Conservation (phyloP, 2,888 invertebrate species). For the Muschampia plurimacula region DNA sequence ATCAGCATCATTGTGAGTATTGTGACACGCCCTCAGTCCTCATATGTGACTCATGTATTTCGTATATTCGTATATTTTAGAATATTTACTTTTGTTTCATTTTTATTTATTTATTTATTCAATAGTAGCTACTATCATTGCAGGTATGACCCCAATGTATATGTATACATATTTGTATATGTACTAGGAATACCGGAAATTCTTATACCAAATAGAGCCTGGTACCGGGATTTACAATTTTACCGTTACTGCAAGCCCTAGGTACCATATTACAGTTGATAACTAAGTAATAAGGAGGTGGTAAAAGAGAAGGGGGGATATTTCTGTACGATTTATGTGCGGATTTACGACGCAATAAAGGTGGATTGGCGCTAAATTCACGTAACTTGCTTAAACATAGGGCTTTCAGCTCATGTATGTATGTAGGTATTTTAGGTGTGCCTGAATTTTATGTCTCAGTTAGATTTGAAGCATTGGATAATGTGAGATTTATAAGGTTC, state of each 20-base stretch:
- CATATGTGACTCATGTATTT: too few relatives aligned
- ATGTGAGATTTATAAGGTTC: neutral
- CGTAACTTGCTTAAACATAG: conserved; percentile 15
- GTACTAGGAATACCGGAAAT: too few relatives aligned
- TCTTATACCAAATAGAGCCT: too few relatives aligned
- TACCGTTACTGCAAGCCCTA: neutral
- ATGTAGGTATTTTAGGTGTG: neutral
- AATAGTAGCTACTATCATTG: too few relatives aligned
- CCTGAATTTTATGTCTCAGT: conserved; percentile 18
- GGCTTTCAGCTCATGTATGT: conserved; percentile 5
- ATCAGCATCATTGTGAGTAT: too few relatives aligned
- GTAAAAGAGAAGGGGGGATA: neutral
- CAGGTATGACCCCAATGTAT: too few relatives aligned
- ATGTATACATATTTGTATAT: too few relatives aligned
- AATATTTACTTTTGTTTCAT: too few relatives aligned
- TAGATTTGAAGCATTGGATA: neutral
- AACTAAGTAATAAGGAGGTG: conserved; percentile 1
- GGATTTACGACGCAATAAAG: conserved; percentile 33
- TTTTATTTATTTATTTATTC: too few relatives aligned
- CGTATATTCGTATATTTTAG: too few relatives aligned
- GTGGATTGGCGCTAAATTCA: conserved; percentile 27
- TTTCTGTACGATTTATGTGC: conserved; percentile 10
- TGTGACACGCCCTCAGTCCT: too few relatives aligned
- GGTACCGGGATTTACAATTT: too few relatives aligned
- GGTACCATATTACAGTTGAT: neutral